These are phyloP conservation scores for Motacilla alba DNA, from an alignment of 2,113 vertebrate species.

Conservation along the genomic window DNA sequence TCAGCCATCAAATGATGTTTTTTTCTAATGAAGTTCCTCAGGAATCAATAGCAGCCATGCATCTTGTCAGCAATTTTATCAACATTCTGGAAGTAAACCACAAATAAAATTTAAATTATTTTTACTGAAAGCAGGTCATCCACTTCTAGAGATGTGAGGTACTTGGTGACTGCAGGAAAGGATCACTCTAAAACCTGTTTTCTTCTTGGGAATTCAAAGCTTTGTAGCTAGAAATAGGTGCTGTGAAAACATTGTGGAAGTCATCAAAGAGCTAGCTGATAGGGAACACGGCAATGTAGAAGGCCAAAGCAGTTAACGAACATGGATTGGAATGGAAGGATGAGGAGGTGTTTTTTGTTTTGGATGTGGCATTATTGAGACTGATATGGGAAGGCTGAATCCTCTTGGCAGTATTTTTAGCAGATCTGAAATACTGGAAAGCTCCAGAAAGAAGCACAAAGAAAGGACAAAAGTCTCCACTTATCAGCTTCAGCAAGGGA, in stretches of 20 bases:
- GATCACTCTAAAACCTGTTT: neutral
- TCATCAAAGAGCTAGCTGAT: neutral
- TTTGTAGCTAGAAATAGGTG: neutral
- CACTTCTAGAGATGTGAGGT: neutral
- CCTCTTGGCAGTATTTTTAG: neutral
- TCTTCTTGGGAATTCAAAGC: neutral
- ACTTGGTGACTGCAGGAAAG: neutral
- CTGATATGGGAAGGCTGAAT: neutral
- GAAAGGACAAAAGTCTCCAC: neutral
- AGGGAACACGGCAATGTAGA: neutral
- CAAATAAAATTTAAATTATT: neutral
- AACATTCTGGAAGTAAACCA: neutral
- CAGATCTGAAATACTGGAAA: neutral
- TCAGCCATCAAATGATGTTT: neutral
- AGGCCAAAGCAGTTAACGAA: neutral
- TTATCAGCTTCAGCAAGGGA: neutral
- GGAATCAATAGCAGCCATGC: neutral
- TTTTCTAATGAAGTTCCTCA: neutral
- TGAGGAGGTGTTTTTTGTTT: neutral
- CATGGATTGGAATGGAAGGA: neutral
- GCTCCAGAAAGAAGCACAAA: neutral
- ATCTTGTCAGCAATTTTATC: neutral
- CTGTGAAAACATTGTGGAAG: neutral
- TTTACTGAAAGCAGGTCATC: neutral
- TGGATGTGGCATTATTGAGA: neutral